phyloP scores from a whole-genome alignment of 2,797 vertebrate species.

The Menidia menidia region DNA sequence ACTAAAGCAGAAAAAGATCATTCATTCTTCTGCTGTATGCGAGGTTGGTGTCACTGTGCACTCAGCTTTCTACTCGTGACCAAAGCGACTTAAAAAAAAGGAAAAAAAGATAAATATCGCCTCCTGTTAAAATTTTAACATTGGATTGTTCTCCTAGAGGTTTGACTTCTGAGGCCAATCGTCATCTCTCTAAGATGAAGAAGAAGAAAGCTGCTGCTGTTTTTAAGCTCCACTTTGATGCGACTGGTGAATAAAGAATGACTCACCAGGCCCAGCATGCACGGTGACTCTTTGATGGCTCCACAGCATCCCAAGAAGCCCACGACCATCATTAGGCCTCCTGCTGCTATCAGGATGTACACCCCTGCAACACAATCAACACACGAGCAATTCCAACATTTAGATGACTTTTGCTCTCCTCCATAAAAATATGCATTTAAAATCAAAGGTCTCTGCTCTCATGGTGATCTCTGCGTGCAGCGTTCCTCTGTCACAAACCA shows the following conservation, averaged over 20 bases:
- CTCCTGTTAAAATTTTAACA: too few species aligned
- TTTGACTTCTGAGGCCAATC: background rate
- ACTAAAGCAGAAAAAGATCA: slow-evolving; percentile 75
- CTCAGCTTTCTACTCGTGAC: background rate
- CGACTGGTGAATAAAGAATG: background rate
- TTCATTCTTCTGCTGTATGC: background rate
- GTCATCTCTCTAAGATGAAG: background rate
- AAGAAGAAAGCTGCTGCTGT: background rate
- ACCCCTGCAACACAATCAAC: slow-evolving; percentile 83
- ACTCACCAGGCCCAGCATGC: slow-evolving; percentile 96
- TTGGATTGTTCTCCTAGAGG: background rate
- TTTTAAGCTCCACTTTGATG: background rate
- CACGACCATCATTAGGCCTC: slow-evolving; percentile 95
- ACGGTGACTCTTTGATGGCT: slow-evolving; percentile 92
- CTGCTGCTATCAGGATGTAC: slow-evolving; percentile 92
- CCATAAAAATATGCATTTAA: too few species aligned
- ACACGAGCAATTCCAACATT: background rate
- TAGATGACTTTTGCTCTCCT: too few species aligned
- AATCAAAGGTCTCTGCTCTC: too few species aligned
- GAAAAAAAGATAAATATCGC: too few species aligned
- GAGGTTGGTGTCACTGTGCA: background rate
- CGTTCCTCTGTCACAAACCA: too few species aligned
- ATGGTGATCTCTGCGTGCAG: too few species aligned
- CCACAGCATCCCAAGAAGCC: slow-evolving; percentile 97
- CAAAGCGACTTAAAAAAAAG: too few species aligned